Conservation (phyloP, 2,113 vertebrate genomes). For the Danio rerio region GRCz12tu NC_133182.1:44049501-44050000, state of each 20-base stretch:
- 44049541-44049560: slow-evolving; percentile 76
- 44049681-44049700: slow-evolving; percentile 60
- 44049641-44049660: slow-evolving; percentile 75
- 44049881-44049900: too few relatives aligned
- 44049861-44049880: slow-evolving; percentile 14
- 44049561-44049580: slow-evolving; percentile 72
- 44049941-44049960: background rate
- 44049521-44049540: slow-evolving; percentile 72
- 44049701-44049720: slow-evolving; percentile 48
- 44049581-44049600: slow-evolving; percentile 77
- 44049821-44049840: slow-evolving; percentile 60
- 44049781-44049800: slow-evolving; percentile 59
- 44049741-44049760: slow-evolving; percentile 44
- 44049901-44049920: slow-evolving; percentile 8
- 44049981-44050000: background rate
- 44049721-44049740: slow-evolving; percentile 43
- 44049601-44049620: slow-evolving; percentile 71
- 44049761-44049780: slow-evolving; percentile 41
- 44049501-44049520: slow-evolving; percentile 56
- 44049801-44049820: slow-evolving; percentile 45
- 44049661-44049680: slow-evolving; percentile 66
- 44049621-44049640: slow-evolving; percentile 77
- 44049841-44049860: background rate
- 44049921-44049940: background rate
- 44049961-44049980: slow-evolving; percentile 18